Conservation (phyloP, 2,797 vertebrate species). For the Cyprinodon diabolis region DNA sequence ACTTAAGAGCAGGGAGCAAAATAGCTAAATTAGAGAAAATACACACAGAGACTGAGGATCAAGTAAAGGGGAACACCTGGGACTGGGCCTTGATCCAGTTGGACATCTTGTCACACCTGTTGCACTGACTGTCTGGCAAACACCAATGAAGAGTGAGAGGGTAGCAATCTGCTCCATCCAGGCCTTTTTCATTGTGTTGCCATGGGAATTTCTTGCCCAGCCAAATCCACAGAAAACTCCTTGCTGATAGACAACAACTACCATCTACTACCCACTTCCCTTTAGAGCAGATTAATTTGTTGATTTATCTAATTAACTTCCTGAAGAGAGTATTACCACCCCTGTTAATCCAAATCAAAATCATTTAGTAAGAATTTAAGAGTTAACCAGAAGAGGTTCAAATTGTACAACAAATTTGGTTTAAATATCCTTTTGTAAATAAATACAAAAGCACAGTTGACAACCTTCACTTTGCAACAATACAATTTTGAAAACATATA, state of each 20-base stretch:
- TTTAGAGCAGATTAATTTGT: slow-evolving; percentile 77
- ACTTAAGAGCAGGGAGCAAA: slow-evolving; percentile 13
- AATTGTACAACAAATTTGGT: slow-evolving; percentile 16
- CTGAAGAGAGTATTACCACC: slow-evolving; percentile 51
- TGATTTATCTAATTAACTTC: slow-evolving; percentile 73
- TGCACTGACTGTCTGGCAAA: slow-evolving; percentile 68
- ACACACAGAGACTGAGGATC: slow-evolving; percentile 19
- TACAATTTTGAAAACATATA: slow-evolving; percentile 14
- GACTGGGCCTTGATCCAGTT: slow-evolving; percentile 71
- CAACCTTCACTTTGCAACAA: slow-evolving; percentile 5
- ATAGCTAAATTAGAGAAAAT: slow-evolving; percentile 20
- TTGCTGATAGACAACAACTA: slow-evolving; percentile 52
- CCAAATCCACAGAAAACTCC: slow-evolving; percentile 60
- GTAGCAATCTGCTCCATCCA: slow-evolving; percentile 73
- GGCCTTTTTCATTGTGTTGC: slow-evolving; percentile 66
- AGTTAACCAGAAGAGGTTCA: slow-evolving; percentile 12
- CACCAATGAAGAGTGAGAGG: slow-evolving; percentile 39
- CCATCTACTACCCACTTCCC: slow-evolving; percentile 37
- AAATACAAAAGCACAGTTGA: neutral
- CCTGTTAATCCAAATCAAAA: slow-evolving; percentile 59
- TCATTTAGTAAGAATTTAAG: slow-evolving; percentile 50
- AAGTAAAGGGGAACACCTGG: slow-evolving; percentile 50
- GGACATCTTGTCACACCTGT: slow-evolving; percentile 81
- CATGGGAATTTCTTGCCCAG: slow-evolving; percentile 68
- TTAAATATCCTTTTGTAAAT: neutral